Percentiles rank a stretch among this genome's conserved stretches.
Evolutionary conservation across 1,140 invertebrate species (phyloP).

Genomic region (Drosophila carrolli): DNA sequence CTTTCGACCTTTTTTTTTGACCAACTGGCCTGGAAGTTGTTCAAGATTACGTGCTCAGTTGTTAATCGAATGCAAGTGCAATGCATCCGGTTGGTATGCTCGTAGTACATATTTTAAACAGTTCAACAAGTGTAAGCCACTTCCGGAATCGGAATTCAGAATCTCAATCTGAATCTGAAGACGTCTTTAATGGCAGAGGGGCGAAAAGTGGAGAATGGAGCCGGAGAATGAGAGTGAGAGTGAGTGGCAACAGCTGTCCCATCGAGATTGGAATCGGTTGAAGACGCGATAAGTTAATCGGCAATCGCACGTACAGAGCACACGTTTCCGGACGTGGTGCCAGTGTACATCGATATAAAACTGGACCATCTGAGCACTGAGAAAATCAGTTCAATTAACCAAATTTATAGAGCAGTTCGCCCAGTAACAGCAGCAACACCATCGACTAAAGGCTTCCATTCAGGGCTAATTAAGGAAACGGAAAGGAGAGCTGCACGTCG

Average conservation of each 20-base stretch:
- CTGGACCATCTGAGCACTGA: conserved; percentile 61
- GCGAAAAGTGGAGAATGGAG: conserved; percentile 1
- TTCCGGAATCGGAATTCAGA: conserved; percentile 32
- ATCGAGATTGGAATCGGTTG: conserved; percentile 43
- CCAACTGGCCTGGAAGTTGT: conserved; percentile 9
- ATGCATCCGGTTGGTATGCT: conserved; percentile 34
- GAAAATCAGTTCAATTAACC: conserved; percentile 78
- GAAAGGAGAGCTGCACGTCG: conserved; percentile 33
- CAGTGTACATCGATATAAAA: conserved; percentile 66
- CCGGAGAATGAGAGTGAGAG: conserved; percentile 23
- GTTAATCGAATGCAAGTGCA: conserved; percentile 31
- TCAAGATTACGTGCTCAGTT: conserved; percentile 57
- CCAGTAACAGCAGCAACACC: conserved; percentile 26
- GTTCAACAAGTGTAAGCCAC: conserved; percentile 44
- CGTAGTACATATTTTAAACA: conserved; percentile 22
- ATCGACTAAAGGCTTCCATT: conserved; percentile 21
- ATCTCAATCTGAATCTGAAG: conserved; percentile 1
- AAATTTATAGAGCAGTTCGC: conserved; percentile 68
- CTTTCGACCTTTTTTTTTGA: neutral
- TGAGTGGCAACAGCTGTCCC: conserved; percentile 18
- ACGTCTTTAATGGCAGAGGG: conserved; percentile 14
- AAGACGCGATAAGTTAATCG: conserved; percentile 54
- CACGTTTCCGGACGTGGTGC: conserved; percentile 70
- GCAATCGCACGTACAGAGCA: conserved; percentile 64
- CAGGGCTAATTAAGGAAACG: conserved; percentile 61